Percentiles rank a stretch among this genome's conserved stretches.
These are phyloP conservation scores for Mimas tiliae DNA, from an alignment of 2,888 invertebrate genomes.

Conservation along the genomic window DNA sequence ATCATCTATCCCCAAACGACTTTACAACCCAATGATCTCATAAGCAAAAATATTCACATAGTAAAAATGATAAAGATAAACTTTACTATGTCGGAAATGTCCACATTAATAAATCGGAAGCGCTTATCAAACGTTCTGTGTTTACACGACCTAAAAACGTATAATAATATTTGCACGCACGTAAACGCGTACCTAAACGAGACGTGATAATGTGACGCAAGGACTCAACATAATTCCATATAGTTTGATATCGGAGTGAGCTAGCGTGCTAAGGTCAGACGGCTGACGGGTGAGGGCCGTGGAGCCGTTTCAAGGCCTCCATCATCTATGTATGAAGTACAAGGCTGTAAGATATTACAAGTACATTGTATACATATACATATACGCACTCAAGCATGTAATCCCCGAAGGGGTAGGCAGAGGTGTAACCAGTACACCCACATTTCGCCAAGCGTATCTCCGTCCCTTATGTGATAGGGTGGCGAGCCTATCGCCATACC, in stretches of 20 bases:
- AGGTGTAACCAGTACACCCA: too few species aligned
- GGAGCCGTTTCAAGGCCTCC: background rate
- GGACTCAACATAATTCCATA: background rate
- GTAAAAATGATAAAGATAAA: too few species aligned
- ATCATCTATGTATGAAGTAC: conserved; percentile 13
- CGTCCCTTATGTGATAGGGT: too few species aligned
- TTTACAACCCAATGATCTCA: too few species aligned
- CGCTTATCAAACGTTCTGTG: conserved; percentile 5
- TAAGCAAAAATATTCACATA: too few species aligned
- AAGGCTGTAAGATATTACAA: background rate
- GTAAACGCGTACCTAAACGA: background rate
- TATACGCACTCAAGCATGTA: too few species aligned
- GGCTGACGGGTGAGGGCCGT: background rate
- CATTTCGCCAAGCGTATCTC: too few species aligned
- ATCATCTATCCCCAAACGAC: too few species aligned
- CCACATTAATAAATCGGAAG: too few species aligned
- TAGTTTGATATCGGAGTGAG: conserved; percentile 11
- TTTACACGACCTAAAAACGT: conserved; percentile 19
- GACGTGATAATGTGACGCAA: conserved; percentile 17
- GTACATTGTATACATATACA: background rate
- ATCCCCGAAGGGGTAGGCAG: too few species aligned
- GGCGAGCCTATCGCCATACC: too few species aligned
- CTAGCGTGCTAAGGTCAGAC: conserved; percentile 18
- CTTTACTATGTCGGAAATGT: too few species aligned
- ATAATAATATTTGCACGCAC: conserved; percentile 17